Conservation (phyloP, 1,140 invertebrate genomes). For the Bombus soroeensis region DNA sequence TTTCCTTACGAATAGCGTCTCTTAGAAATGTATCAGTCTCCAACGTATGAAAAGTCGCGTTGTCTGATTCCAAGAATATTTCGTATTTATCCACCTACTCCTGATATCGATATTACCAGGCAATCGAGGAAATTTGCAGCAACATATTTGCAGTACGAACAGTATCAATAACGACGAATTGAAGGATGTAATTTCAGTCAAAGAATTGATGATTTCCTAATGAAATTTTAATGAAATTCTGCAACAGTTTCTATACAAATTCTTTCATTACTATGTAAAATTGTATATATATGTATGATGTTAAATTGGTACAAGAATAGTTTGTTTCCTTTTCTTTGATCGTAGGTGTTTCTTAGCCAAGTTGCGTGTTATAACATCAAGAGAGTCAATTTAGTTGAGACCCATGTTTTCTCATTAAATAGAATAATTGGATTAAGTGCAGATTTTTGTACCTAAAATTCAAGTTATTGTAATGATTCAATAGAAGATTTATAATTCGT, state of each 20-base stretch:
- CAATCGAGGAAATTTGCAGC: not conserved
- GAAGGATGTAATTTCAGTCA: not conserved
- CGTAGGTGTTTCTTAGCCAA: not conserved
- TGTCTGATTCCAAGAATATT: constrained; percentile 17
- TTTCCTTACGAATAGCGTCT: not conserved
- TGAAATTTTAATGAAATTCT: not conserved
- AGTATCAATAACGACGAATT: not conserved
- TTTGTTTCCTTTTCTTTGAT: not conserved
- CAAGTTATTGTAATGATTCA: not conserved
- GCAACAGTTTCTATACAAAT: not conserved
- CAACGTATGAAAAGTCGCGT: not conserved
- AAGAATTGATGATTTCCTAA: not conserved
- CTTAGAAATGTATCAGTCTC: constrained; percentile 1
- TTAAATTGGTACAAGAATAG: not conserved
- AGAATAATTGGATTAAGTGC: not conserved
- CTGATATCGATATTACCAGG: not conserved
- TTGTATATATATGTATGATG: not conserved
- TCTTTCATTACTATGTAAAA: not conserved
- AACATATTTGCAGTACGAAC: not conserved
- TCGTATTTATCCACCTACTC: not conserved
- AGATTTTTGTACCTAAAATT: not conserved
- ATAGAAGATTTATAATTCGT: not conserved
- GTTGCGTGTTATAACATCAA: not conserved
- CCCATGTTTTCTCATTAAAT: not conserved
- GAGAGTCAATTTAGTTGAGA: constrained; percentile 23